Evolutionary conservation across 2,797 vertebrate species (phyloP).

Genomic region (Iguana delicatissima): DNA sequence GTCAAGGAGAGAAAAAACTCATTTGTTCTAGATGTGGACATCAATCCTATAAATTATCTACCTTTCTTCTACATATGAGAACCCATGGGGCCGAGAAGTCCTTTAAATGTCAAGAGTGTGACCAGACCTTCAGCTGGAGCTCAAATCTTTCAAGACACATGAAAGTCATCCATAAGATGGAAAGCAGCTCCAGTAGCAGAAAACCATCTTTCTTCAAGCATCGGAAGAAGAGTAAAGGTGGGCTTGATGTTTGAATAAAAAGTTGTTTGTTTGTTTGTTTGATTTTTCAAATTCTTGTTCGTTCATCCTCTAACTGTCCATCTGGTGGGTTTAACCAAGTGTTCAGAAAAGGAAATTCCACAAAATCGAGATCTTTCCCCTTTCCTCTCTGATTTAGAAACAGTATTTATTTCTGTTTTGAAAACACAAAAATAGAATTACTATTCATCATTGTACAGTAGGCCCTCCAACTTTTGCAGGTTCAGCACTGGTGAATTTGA

Average conservation of each 20-base stretch:
- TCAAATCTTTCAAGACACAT: neutral
- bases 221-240: neutral
- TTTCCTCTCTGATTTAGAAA: neutral
- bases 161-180: accelerated
- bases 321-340: neutral
- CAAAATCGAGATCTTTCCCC: too few species aligned
- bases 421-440: neutral
- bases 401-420: neutral
- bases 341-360: neutral
- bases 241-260: neutral
- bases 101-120: neutral
- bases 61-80: conserved; percentile 4
- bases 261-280: too few species aligned
- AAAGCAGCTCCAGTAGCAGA: accelerated
- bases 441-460: too few species aligned
- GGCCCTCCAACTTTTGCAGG: too few species aligned
- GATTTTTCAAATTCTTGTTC: too few species aligned
- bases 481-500: too few species aligned
- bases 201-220: too few species aligned
- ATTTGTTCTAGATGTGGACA: conserved; percentile 23
- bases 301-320: neutral
- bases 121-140: neutral
- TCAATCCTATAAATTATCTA: conserved; percentile 9
- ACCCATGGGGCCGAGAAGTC: neutral
- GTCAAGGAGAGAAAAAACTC: neutral